Evolutionary conservation across 2,113 vertebrate genomes (phyloP).

Genomic region (Acanthisitta chloris): DNA sequence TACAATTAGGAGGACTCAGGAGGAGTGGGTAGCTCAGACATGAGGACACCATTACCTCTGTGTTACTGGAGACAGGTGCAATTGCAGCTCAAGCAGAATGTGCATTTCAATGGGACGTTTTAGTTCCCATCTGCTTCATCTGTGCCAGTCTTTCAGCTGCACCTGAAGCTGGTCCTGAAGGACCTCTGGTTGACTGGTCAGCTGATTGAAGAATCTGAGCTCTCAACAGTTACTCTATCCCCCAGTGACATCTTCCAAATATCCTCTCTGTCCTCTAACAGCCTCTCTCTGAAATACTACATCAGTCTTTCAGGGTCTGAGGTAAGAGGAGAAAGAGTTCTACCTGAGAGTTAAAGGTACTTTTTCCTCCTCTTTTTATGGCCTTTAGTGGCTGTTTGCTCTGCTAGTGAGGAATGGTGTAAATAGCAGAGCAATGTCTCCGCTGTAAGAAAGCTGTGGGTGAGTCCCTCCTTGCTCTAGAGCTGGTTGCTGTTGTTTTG

Average conservation of each 20-base stretch:
- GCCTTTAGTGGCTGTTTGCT: neutral
- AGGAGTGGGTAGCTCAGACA: neutral
- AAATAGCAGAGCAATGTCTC: neutral
- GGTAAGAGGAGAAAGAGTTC: neutral
- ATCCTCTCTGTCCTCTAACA: fast-evolving
- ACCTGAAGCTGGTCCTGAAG: neutral
- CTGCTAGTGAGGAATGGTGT: neutral
- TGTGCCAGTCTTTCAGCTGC: neutral
- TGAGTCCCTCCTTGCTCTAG: neutral
- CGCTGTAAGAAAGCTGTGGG: neutral
- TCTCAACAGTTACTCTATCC: neutral
- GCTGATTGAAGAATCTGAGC: neutral
- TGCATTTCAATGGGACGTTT: neutral
- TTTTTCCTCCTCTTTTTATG: fast-evolving
- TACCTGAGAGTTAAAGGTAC: neutral
- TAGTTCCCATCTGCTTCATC: neutral
- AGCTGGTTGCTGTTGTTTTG: neutral
- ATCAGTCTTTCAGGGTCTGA: neutral
- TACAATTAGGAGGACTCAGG: neutral
- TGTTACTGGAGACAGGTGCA: neutral
- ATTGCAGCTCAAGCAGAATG: neutral
- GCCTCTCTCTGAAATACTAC: fast-evolving
- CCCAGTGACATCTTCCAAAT: fast-evolving
- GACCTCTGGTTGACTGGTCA: neutral
- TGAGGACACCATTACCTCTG: neutral